Evolutionary conservation across 2,113 vertebrate genomes (phyloP).

Genomic region (Lanius ludovicianus): DNA sequence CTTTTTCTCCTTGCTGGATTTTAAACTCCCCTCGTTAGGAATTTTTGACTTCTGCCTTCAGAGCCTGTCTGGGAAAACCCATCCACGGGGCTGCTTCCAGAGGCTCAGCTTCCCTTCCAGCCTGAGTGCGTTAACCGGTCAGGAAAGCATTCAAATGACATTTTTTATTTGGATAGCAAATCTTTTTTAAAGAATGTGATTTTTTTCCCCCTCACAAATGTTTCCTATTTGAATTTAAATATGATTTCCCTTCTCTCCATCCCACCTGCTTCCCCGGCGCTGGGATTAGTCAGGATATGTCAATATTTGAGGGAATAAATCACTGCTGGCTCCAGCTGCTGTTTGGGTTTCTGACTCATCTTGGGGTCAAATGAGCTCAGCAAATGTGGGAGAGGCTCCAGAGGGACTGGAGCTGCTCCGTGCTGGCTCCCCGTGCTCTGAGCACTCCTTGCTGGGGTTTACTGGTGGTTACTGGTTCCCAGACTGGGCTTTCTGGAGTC

Average conservation of each 20-base stretch:
- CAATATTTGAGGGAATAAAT: conserved; percentile 30
- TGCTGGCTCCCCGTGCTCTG: background rate
- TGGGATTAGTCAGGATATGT: background rate
- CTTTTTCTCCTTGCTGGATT: background rate
- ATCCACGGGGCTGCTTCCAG: background rate
- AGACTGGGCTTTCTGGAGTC: background rate
- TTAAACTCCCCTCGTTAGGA: background rate
- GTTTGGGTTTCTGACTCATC: conserved; percentile 21
- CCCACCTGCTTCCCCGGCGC: background rate
- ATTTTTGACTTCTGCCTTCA: background rate
- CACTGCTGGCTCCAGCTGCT: background rate
- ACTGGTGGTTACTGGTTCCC: background rate
- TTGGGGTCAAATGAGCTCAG: background rate
- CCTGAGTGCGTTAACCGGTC: background rate
- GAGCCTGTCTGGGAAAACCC: background rate
- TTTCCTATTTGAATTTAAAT: background rate
- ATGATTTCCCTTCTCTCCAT: background rate
- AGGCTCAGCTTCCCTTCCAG: background rate
- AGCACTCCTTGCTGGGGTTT: background rate
- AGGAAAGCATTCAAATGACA: background rate
- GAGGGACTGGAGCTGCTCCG: background rate
- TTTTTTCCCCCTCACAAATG: accelerated
- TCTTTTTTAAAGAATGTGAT: background rate
- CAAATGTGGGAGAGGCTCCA: background rate
- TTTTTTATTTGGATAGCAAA: background rate